A percentile compares a stretch with the other conserved stretches of the same genome.
Evolutionary conservation across 2,888 invertebrate genomes (phyloP).

Genomic region (Tryphoninae sp.): DNA sequence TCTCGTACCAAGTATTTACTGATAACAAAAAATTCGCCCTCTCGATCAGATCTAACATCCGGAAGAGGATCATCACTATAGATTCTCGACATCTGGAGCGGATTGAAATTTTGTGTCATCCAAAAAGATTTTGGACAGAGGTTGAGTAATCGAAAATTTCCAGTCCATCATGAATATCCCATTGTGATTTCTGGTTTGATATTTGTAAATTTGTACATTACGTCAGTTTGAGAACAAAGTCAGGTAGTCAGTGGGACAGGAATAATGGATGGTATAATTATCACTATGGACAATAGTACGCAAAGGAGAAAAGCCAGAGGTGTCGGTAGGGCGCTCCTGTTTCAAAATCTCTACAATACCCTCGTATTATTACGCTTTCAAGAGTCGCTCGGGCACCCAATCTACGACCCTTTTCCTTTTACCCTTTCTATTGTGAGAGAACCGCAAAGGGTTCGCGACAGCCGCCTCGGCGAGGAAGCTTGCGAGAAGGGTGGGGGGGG

Average conservation of each 20-base stretch:
- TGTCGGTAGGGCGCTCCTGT: conserved; percentile 14
- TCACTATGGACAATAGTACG: conserved; percentile 40
- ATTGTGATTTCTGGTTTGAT: too few relatives aligned
- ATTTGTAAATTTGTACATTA: too few relatives aligned
- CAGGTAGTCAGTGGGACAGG: neutral
- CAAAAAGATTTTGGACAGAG: too few relatives aligned
- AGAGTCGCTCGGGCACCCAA: conserved; percentile 30
- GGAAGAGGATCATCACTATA: too few relatives aligned
- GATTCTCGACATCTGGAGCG: too few relatives aligned
- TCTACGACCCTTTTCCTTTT: conserved; percentile 43
- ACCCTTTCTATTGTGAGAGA: conserved; percentile 37
- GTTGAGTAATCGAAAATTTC: too few relatives aligned
- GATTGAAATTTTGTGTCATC: too few relatives aligned
- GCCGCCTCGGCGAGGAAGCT: neutral
- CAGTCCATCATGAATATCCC: too few relatives aligned
- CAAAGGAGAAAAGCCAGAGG: conserved; percentile 4
- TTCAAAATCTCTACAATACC: conserved; percentile 38
- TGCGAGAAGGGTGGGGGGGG: neutral
- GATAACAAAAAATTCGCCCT: too few relatives aligned
- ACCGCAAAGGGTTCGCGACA: conserved; percentile 43
- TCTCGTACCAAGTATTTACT: too few relatives aligned
- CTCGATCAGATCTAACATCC: too few relatives aligned
- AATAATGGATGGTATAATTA: conserved; percentile 39
- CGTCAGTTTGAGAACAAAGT: neutral
- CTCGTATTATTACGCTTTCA: conserved; percentile 50